phyloP scores from a whole-genome alignment of 2,888 invertebrate genomes.

The Allacma fusca region DNA sequence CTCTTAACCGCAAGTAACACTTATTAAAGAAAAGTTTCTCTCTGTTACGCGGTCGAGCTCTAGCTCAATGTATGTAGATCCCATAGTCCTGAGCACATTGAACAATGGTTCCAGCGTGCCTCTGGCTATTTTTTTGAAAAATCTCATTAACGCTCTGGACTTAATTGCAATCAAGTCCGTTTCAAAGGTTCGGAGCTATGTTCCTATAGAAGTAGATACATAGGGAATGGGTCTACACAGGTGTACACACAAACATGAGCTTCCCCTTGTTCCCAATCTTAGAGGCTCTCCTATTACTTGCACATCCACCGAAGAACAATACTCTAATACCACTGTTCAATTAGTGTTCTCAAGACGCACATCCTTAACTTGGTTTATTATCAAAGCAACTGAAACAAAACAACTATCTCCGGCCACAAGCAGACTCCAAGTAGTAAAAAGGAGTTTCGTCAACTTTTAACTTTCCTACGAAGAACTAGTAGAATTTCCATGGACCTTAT shows the following conservation, averaged over 20 bases:
- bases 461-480: too few species aligned
- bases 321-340: too few species aligned
- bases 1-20: constrained; percentile 10
- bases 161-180: constrained; percentile 58
- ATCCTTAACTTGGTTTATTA: too few species aligned
- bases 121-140: constrained; percentile 51
- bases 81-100: neutral
- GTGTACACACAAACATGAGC: constrained; percentile 10
- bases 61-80: neutral
- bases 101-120: constrained; percentile 41
- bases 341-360: too few species aligned
- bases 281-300: too few species aligned
- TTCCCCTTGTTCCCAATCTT: neutral
- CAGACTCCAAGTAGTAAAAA: too few species aligned
- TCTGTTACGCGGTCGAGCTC: neutral
- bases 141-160: constrained; percentile 58
- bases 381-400: too few species aligned
- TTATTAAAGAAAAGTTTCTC: constrained; percentile 1
- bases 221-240: neutral
- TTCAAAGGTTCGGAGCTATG: neutral
- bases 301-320: too few species aligned
- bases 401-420: too few species aligned
- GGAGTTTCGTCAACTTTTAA: too few species aligned
- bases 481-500: too few species aligned
- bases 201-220: neutral